A percentile compares a stretch with the other conserved stretches of the same genome.
Conservation (phyloP, 2,888 invertebrate genomes). For the Mesorhabditis sp. region DNA sequence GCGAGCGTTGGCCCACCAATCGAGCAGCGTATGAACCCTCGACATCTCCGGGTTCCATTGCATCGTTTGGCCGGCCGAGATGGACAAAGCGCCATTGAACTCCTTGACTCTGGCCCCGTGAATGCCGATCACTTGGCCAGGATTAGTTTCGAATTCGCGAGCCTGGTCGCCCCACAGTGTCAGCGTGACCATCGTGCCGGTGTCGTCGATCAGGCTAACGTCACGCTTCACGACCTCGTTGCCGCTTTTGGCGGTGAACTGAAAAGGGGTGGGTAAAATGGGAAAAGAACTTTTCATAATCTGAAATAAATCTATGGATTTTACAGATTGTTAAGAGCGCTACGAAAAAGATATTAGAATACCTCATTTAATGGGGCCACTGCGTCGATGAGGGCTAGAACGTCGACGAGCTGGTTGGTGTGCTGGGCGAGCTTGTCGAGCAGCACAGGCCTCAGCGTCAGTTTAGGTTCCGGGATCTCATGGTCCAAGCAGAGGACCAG, state of each 20-base stretch:
- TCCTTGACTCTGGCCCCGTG: conserved; percentile 82
- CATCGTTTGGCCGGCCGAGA: too few relatives aligned
- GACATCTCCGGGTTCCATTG: too few relatives aligned
- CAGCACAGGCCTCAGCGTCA: conserved; percentile 21
- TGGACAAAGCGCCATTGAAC: conserved; percentile 69
- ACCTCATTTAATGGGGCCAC: conserved; percentile 29
- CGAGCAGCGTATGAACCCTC: too few relatives aligned
- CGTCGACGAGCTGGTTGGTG: conserved; percentile 37
- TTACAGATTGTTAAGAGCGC: neutral
- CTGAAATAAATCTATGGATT: neutral
- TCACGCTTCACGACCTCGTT: conserved; percentile 76
- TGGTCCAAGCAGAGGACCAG: conserved; percentile 19
- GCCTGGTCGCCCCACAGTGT: conserved; percentile 88
- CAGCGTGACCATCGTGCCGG: conserved; percentile 73
- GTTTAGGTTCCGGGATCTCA: conserved; percentile 15
- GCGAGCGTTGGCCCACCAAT: too few relatives aligned
- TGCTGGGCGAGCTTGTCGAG: conserved; percentile 26
- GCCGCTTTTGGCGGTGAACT: conserved; percentile 37
- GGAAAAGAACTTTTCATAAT: conserved; percentile 6
- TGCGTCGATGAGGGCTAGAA: conserved; percentile 46
- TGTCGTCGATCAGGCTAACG: conserved; percentile 78
- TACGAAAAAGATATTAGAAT: neutral
- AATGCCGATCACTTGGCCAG: conserved; percentile 72
- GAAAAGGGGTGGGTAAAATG: conserved; percentile 3
- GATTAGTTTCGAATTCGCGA: conserved; percentile 61